phyloP scores from a whole-genome alignment of 2,888 invertebrate genomes.

The Rhingia campestris region DNA sequence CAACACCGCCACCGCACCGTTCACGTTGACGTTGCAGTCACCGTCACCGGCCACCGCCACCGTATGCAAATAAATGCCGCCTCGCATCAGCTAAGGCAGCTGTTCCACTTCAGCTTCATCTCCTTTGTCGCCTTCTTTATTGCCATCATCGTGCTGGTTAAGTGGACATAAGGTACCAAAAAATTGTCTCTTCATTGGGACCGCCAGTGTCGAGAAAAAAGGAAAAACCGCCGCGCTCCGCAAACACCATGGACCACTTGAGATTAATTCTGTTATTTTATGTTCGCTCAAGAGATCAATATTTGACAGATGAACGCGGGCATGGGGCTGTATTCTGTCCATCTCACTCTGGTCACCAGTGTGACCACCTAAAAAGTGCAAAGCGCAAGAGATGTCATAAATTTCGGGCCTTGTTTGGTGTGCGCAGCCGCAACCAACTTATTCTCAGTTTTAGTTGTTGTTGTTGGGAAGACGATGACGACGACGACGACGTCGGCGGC shows the following conservation, averaged over 20 bases:
- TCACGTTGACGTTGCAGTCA: too few species aligned
- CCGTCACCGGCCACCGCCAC: slow-evolving; percentile 14
- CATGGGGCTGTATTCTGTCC: slow-evolving; percentile 15
- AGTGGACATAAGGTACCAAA: slow-evolving; percentile 74
- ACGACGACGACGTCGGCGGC: not conserved
- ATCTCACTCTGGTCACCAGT: slow-evolving; percentile 2
- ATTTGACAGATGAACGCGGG: slow-evolving; percentile 68
- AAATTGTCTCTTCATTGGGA: slow-evolving; percentile 71
- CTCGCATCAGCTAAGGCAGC: slow-evolving; percentile 25
- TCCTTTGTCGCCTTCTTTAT: slow-evolving; percentile 73
- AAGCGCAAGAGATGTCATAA: slow-evolving; percentile 64
- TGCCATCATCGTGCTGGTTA: slow-evolving; percentile 72
- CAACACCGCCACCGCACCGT: slow-evolving; percentile 6
- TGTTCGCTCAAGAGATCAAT: slow-evolving; percentile 72
- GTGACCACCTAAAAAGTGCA: slow-evolving; percentile 57
- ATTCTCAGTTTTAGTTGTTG: slow-evolving; percentile 15
- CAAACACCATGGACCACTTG: slow-evolving; percentile 72
- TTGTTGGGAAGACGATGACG: not conserved
- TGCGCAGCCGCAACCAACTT: slow-evolving; percentile 55
- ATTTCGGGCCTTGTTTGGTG: slow-evolving; percentile 69
- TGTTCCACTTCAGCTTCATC: slow-evolving; percentile 66
- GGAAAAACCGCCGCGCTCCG: slow-evolving; percentile 59
- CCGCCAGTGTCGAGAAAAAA: slow-evolving; percentile 45
- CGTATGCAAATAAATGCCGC: slow-evolving; percentile 63
- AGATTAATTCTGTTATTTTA: slow-evolving; percentile 75